phyloP scores from a whole-genome alignment of 2,113 vertebrate species.

The Mohoua ochrocephala region DNA sequence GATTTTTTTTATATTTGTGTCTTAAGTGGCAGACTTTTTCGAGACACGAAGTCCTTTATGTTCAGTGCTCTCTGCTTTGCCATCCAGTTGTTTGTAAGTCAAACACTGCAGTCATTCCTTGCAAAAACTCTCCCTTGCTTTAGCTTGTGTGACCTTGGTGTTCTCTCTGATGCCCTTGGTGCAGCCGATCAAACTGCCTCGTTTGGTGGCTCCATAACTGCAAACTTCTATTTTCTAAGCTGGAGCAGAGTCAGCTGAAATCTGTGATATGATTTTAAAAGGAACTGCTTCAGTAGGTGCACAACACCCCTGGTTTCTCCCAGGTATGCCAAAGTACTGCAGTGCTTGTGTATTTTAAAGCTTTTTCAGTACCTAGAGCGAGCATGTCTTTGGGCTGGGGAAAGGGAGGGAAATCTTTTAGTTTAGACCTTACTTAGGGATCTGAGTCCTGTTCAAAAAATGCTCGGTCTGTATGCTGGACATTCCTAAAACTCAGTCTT shows the following conservation, averaged over 20 bases:
- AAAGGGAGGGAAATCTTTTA: neutral
- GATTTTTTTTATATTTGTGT: neutral
- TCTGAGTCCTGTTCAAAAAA: neutral
- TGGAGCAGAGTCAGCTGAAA: conserved; percentile 46
- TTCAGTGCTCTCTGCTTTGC: neutral
- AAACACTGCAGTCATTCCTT: neutral
- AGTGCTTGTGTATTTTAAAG: neutral
- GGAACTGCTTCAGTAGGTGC: neutral
- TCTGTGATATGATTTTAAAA: neutral
- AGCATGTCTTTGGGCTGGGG: neutral
- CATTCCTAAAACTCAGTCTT: neutral
- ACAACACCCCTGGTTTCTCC: neutral
- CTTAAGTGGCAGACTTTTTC: neutral
- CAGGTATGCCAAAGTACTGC: neutral
- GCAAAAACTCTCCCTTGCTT: neutral
- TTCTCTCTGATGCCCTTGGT: neutral
- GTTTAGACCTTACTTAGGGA: neutral
- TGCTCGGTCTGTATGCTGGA: neutral
- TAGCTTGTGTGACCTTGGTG: neutral
- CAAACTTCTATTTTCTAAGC: conserved; percentile 28
- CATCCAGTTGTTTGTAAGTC: neutral
- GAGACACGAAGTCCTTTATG: neutral
- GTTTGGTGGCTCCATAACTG: neutral
- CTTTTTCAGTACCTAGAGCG: neutral
- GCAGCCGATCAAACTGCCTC: conserved; percentile 1